Conservation (phyloP, 1,140 invertebrate genomes). For the Triops longicaudatus region DNA sequence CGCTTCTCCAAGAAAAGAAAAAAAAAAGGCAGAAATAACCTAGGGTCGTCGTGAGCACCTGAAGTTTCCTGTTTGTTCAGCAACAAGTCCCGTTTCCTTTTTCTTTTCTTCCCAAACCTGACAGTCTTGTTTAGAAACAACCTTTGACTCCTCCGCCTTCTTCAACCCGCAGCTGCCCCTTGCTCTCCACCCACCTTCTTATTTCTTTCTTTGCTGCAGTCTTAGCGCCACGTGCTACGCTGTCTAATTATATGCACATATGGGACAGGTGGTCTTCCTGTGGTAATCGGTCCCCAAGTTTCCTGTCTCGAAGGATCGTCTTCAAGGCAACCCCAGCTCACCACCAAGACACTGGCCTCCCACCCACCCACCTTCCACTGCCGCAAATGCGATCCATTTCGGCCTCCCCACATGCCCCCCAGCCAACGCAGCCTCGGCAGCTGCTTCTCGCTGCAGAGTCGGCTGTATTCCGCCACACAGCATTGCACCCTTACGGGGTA, state of each 20-base stretch:
- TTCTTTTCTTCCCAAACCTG: no score
- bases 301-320: background rate
- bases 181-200: background rate
- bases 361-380: background rate
- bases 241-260: background rate
- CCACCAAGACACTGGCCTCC: background rate
- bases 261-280: constrained; percentile 13
- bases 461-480: no score
- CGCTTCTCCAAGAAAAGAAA: no score
- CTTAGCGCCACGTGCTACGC: background rate
- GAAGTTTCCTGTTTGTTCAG: no score
- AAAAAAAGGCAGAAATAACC: no score
- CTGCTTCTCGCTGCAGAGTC: no score
- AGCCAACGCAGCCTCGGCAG: background rate
- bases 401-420: background rate
- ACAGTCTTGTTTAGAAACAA: no score
- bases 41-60: no score
- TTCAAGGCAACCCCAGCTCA: background rate
- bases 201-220: background rate
- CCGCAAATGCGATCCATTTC: background rate
- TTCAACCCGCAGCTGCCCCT: no score
- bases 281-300: background rate
- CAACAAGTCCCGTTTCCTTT: no score
- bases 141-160: no score
- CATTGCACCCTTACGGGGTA: background rate